Conservation (phyloP, 2,888 invertebrate genomes). For the Platerodrilus igneus region DNA sequence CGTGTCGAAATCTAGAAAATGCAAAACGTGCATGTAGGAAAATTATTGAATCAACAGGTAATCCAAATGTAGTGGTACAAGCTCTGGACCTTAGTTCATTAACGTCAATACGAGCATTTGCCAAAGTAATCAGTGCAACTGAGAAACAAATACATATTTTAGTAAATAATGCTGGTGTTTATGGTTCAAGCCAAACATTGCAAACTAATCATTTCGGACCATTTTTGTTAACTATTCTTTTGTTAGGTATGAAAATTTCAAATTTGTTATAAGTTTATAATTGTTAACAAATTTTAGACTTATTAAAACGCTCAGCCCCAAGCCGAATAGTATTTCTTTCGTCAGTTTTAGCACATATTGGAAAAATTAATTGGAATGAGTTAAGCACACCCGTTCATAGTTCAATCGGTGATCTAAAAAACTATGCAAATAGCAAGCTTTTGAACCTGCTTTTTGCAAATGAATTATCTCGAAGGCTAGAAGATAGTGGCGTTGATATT, state of each 20-base stretch:
- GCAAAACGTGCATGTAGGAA: conserved; percentile 37
- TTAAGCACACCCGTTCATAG: conserved; percentile 26
- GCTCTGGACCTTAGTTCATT: conserved; percentile 75
- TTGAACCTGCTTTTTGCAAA: conserved; percentile 42
- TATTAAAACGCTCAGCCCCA: conserved; percentile 41
- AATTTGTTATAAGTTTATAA: neutral
- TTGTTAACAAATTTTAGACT: conserved; percentile 1
- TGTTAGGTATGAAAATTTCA: conserved; percentile 56
- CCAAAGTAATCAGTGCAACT: conserved; percentile 69
- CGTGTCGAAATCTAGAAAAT: conserved; percentile 45
- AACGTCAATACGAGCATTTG: conserved; percentile 77
- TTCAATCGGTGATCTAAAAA: conserved; percentile 20
- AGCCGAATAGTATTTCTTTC: conserved; percentile 37
- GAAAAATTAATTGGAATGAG: conserved; percentile 34
- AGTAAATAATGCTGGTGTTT: conserved; percentile 86
- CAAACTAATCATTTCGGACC: conserved; percentile 93
- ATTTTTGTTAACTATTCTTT: conserved; percentile 84
- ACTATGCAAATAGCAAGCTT: conserved; percentile 42
- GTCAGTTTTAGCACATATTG: conserved; percentile 35
- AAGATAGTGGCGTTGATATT: conserved; percentile 38
- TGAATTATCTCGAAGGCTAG: conserved; percentile 40
- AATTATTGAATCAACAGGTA: conserved; percentile 64
- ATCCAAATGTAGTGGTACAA: conserved; percentile 65
- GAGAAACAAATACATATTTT: conserved; percentile 74
- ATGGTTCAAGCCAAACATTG: conserved; percentile 83